Evolutionary conservation across 1,140 invertebrate genomes (phyloP).

Genomic region (Uloborus diversus): DNA sequence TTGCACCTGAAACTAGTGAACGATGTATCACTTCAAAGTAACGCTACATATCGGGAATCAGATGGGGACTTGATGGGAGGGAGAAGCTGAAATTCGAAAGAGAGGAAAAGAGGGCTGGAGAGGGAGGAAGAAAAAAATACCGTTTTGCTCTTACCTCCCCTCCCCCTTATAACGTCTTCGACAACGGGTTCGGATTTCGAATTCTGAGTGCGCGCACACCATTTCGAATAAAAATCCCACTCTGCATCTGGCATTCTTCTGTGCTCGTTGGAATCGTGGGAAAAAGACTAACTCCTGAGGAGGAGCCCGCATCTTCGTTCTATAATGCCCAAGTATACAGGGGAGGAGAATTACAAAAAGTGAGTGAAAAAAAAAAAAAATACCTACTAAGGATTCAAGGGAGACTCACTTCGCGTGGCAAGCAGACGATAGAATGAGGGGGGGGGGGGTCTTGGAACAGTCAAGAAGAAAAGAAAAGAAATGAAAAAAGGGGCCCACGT

Average conservation of each 20-base stretch:
- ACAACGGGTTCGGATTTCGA: neutral
- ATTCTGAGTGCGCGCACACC: neutral
- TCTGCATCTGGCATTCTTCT: constrained; percentile 15
- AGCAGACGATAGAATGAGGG: neutral
- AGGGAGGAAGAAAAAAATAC: too few relatives aligned
- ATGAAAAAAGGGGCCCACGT: constrained; percentile 27
- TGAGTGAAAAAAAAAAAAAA: constrained; percentile 14
- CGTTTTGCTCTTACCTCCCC: neutral
- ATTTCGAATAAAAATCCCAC: too few relatives aligned
- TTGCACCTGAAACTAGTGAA: too few relatives aligned
- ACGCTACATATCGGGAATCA: too few relatives aligned
- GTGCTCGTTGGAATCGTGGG: constrained; percentile 23
- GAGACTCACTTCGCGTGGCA: constrained; percentile 40
- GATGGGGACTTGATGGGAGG: too few relatives aligned
- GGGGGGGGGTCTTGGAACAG: neutral
- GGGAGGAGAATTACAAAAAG: too few relatives aligned
- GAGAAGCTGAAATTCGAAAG: too few relatives aligned
- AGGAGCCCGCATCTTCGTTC: too few relatives aligned
- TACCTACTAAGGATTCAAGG: neutral
- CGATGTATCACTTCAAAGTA: too few relatives aligned
- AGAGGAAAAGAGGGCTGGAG: too few relatives aligned
- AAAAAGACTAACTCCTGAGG: constrained; percentile 36
- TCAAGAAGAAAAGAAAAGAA: neutral
- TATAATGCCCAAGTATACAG: constrained; percentile 34
- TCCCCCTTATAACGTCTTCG: neutral